Evolutionary conservation across 30 jellyfish, hydroid and myxozoan genomes (phyloP).

Genomic region (Mastigias papua): DNA sequence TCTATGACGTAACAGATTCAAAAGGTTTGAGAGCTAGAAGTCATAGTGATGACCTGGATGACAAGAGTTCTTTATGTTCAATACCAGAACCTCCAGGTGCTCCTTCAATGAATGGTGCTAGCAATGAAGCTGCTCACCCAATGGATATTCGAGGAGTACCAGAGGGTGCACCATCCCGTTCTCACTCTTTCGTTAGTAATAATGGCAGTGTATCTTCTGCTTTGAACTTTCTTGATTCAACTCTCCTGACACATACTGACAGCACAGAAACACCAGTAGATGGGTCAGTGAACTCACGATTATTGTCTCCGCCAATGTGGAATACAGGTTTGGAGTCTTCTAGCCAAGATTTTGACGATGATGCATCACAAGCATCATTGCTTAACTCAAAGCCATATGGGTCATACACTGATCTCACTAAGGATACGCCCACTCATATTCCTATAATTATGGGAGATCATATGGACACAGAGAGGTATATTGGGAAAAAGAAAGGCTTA

Average conservation of each 20-base stretch:
- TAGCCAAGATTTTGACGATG: neutral
- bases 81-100: conserved; percentile 56
- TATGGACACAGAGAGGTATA: conserved; percentile 14
- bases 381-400: conserved; percentile 55
- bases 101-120: neutral
- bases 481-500: conserved; percentile 64
- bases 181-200: conserved; percentile 51
- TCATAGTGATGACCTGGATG: conserved; percentile 47
- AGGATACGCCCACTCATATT: conserved; percentile 51
- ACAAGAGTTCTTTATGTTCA: conserved; percentile 35
- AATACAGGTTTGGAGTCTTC: conserved; percentile 7
- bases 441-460: conserved; percentile 78
- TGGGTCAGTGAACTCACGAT: conserved; percentile 6
- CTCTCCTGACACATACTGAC: conserved; percentile 68
- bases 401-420: conserved; percentile 65
- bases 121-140: conserved; percentile 4
- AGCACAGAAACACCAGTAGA: conserved; percentile 10
- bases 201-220: conserved; percentile 71
- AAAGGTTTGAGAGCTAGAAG: neutral
- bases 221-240: conserved; percentile 63
- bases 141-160: neutral
- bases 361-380: conserved; percentile 19
- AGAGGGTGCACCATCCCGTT: conserved; percentile 37
- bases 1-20: neutral
- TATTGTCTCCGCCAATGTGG: conserved; percentile 54